These are phyloP conservation scores for Masnerella sp. DNA, from an alignment of 2,888 invertebrate species.

Conservation along the genomic window DNA sequence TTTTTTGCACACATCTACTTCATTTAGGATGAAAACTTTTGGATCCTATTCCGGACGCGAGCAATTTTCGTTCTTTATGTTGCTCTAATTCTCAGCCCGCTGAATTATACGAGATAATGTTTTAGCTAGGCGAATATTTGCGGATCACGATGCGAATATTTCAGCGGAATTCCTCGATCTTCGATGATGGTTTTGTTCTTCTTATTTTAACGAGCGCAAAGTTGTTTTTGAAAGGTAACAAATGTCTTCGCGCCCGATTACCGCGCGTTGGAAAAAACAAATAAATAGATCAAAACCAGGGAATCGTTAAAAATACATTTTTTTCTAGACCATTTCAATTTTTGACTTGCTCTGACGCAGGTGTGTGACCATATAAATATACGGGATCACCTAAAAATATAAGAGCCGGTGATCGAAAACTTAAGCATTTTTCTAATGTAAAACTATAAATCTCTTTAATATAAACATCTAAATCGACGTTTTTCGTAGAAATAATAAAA, in stretches of 20 bases:
- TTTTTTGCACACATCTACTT: too few species aligned
- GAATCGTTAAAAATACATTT: conserved; percentile 24
- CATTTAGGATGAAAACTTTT: conserved; percentile 6
- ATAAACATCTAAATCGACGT: too few species aligned
- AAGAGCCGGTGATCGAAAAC: not conserved
- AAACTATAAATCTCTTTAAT: too few species aligned
- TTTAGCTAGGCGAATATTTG: conserved; percentile 10
- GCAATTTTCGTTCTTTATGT: conserved; percentile 34
- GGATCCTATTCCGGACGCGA: conserved; percentile 8
- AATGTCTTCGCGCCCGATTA: not conserved
- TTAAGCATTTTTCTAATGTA: not conserved
- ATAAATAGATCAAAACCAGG: conserved; percentile 4
- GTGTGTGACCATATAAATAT: conserved; percentile 12
- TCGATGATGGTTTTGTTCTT: too few species aligned
- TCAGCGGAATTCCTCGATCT: not conserved
- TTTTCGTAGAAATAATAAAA: too few species aligned
- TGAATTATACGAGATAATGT: conserved; percentile 9
- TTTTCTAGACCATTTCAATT: conserved; percentile 7
- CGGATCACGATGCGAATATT: not conserved
- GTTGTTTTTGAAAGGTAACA: not conserved
- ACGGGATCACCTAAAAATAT: conserved; percentile 5
- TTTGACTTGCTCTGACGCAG: conserved; percentile 21
- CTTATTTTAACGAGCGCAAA: too few species aligned
- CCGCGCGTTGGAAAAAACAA: not conserved
- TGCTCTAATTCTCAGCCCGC: conserved; percentile 25